Base-by-base conservation (phyloP, 2,113 vertebrate genomes). In the Ageneiosus marmoratus region DNA sequence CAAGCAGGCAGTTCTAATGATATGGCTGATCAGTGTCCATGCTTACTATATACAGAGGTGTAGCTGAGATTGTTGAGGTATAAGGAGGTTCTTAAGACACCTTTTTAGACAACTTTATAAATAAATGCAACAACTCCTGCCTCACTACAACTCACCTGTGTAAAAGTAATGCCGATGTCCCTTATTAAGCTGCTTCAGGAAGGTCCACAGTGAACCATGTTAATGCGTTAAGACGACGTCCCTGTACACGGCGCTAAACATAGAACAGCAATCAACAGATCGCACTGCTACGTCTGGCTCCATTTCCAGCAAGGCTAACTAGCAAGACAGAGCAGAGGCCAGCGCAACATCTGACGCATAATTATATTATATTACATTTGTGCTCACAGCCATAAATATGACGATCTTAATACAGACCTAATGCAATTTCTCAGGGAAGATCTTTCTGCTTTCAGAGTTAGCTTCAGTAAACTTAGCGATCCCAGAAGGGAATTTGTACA, bases 141-240 rank as follows among this genome's bases (percentile, higher is more conserved):
- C 5, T 44, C 11, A 70, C 44, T n/a, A 70, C 44, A 24, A n/a
- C 11, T 70, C 67, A 44, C 67, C 37, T 0, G 37, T 44, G 32
- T 70, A n/a, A 44, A 22, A n/a, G 69, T 8, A 12, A 48, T 10
- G 24, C 69, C 9, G 11, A n/a, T 48, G 5, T 48, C 13, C 44
- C 13, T 72, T 46, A 48, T 72, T 48, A 24, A 72, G 69, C 69
- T 16, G 12, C 27, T 72, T 16, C 69, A 15, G 13, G 69, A 46
- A 16, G 24, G 24, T 72, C 69, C 69, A 46, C 69, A 3, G 5
- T 2, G 24, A 46, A 27, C 5, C 24, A 2, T 5, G 6, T 27
- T 48, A 27, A 72, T 27, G 24, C 41, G 27, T 48, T 72, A 72
- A 72, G 69, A 48, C 67, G 44, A 70, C 67, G 24, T 70, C 67